Conservation (phyloP, 2,888 invertebrate species). For the Ctena decussata region DNA sequence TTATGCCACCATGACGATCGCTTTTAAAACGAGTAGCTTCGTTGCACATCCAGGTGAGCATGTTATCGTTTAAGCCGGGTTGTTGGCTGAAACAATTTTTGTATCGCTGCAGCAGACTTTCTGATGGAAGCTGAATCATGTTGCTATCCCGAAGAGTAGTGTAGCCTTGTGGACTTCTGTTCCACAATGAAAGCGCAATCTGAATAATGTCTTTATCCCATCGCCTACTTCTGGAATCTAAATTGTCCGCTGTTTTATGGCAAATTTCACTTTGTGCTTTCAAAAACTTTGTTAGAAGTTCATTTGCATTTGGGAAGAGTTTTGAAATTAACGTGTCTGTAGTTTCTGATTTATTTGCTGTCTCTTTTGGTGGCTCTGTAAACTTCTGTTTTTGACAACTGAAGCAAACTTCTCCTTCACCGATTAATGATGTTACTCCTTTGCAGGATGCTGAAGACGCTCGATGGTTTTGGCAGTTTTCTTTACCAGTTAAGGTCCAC, state of each 20-base stretch:
- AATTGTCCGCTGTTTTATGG: background rate
- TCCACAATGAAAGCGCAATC: background rate
- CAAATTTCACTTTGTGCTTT: background rate
- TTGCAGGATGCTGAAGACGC: background rate
- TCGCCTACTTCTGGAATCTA: background rate
- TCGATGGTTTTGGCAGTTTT: background rate
- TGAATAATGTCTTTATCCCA: background rate
- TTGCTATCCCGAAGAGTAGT: background rate
- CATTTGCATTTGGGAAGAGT: background rate
- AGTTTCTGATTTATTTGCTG: background rate
- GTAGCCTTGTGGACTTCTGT: background rate
- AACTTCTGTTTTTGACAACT: background rate
- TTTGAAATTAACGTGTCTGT: background rate
- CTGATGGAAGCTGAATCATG: background rate
- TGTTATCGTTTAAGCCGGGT: background rate
- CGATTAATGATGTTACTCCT: background rate
- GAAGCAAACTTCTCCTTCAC: background rate
- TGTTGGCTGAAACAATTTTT: background rate
- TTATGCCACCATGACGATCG: conserved; percentile 15
- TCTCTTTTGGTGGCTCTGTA: background rate
- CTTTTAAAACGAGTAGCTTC: background rate
- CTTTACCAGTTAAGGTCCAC: background rate
- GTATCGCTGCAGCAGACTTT: conserved; percentile 1
- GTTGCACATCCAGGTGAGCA: background rate
- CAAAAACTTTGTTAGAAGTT: background rate